These are phyloP conservation scores for Stigmatopora argus DNA, from an alignment of 2,113 vertebrate genomes.

Conservation along the genomic window DNA sequence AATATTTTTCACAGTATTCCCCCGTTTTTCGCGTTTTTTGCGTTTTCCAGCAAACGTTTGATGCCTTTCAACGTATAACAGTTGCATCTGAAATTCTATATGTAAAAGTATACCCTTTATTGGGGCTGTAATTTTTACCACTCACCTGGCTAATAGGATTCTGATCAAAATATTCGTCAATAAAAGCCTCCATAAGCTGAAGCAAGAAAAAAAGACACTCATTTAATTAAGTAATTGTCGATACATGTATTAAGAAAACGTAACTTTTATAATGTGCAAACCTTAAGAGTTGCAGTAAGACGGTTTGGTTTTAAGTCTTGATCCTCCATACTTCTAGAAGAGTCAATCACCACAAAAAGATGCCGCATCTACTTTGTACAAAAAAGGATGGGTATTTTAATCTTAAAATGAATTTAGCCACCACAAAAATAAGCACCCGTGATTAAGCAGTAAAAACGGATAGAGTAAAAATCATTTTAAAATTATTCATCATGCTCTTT, in stretches of 20 bases:
- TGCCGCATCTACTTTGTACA: conserved; percentile 85
- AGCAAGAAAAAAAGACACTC: conserved; percentile 9
- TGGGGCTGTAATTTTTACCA: background rate
- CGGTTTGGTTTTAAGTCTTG: conserved; percentile 93
- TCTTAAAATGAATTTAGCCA: background rate
- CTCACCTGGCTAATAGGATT: conserved; percentile 97
- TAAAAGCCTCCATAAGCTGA: conserved; percentile 88
- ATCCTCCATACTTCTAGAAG: conserved; percentile 94
- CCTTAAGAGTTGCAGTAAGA: conserved; percentile 86
- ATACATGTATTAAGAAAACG: background rate
- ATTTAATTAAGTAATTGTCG: background rate
- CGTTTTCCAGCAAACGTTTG: too few species aligned
- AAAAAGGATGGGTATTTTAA: conserved; percentile 11
- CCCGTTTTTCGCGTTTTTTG: too few species aligned
- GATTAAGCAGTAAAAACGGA: background rate
- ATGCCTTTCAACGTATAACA: too few species aligned
- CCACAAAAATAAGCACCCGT: background rate
- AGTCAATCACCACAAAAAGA: conserved; percentile 87
- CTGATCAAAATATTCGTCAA: conserved; percentile 97
- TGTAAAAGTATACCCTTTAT: too few species aligned
- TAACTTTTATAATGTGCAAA: conserved; percentile 31
- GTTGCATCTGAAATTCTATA: too few species aligned
- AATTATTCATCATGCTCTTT: background rate
- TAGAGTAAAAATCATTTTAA: background rate
- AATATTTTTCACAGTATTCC: too few species aligned